These are phyloP conservation scores for Chymomyza fuscimana DNA, from an alignment of 2,888 invertebrate genomes.

Conservation along the genomic window DNA sequence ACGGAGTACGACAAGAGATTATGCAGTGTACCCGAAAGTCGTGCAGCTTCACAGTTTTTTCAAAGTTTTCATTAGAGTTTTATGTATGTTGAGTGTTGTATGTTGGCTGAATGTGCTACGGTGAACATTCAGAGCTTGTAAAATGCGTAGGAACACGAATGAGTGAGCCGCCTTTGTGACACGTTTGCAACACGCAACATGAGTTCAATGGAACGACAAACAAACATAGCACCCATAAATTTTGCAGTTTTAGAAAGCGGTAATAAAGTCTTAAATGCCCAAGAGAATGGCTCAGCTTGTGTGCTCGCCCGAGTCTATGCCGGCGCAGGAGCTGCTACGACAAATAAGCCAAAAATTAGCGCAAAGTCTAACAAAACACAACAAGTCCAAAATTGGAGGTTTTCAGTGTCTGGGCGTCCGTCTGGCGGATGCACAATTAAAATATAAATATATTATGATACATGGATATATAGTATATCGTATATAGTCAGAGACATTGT, in stretches of 20 bases:
- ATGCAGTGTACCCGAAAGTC: too few species aligned
- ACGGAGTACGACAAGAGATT: too few species aligned
- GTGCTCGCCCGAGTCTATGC: background rate
- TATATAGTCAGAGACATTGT: conserved; percentile 9
- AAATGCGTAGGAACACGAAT: conserved; percentile 56
- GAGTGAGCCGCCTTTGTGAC: conserved; percentile 4
- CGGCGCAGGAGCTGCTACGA: conserved; percentile 15
- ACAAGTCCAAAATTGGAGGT: conserved; percentile 57
- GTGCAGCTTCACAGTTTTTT: too few species aligned
- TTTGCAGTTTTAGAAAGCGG: conserved; percentile 59
- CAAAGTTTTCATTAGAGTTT: background rate
- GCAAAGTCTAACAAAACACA: conserved; percentile 3
- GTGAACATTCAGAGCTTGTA: conserved; percentile 22
- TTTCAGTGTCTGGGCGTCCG: conserved; percentile 24
- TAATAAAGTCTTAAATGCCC: conserved; percentile 27
- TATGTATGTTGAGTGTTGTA: conserved; percentile 9
- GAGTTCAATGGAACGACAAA: background rate
- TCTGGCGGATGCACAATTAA: conserved; percentile 61
- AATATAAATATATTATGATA: conserved; percentile 32
- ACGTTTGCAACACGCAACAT: background rate
- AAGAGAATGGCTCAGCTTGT: background rate
- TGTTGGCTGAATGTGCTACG: conserved; percentile 11
- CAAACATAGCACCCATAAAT: background rate
- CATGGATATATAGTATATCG: background rate
- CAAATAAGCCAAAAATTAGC: conserved; percentile 26